These are phyloP conservation scores for Thaumetopoea pityocampa DNA, from an alignment of 1,140 invertebrate species.

Conservation along the genomic window DNA sequence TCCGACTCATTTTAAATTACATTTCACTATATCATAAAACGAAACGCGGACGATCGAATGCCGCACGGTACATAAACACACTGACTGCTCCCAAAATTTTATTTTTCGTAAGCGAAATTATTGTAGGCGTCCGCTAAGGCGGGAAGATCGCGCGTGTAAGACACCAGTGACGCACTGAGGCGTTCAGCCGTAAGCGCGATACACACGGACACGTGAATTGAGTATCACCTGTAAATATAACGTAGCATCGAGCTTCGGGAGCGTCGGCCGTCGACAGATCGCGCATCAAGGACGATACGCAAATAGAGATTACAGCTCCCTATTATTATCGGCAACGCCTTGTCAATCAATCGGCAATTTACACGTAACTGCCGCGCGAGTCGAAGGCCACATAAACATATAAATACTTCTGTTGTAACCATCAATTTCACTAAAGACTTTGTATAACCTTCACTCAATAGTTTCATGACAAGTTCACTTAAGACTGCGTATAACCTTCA, in stretches of 20 bases:
- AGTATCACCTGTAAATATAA: slow-evolving; percentile 62
- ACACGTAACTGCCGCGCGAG: slow-evolving; percentile 35
- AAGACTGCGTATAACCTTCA: no score
- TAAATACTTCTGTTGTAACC: no score
- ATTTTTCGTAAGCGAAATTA: slow-evolving; percentile 59
- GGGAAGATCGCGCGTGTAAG: slow-evolving; percentile 43
- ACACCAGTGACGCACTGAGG: slow-evolving; percentile 44
- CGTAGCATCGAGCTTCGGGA: slow-evolving; percentile 16
- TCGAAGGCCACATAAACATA: slow-evolving; percentile 38
- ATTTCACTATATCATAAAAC: slow-evolving; percentile 34
- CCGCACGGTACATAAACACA: slow-evolving; percentile 51
- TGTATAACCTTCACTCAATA: no score
- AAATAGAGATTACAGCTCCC: slow-evolving; percentile 32
- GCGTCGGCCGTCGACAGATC: slow-evolving; percentile 6
- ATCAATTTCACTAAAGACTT: no score
- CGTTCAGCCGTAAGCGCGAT: slow-evolving; percentile 34
- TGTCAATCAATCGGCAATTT: slow-evolving; percentile 42
- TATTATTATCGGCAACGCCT: slow-evolving; percentile 36
- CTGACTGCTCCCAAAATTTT: slow-evolving; percentile 55
- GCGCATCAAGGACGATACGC: slow-evolving; percentile 14
- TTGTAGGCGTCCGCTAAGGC: slow-evolving; percentile 52
- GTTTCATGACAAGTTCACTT: no score
- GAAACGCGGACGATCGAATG: slow-evolving; percentile 37
- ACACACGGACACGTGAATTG: slow-evolving; percentile 44
- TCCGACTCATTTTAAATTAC: slow-evolving; percentile 60